Evolutionary conservation across 2,797 vertebrate genomes (phyloP).

Genomic region (Xyrichtys novacula): DNA sequence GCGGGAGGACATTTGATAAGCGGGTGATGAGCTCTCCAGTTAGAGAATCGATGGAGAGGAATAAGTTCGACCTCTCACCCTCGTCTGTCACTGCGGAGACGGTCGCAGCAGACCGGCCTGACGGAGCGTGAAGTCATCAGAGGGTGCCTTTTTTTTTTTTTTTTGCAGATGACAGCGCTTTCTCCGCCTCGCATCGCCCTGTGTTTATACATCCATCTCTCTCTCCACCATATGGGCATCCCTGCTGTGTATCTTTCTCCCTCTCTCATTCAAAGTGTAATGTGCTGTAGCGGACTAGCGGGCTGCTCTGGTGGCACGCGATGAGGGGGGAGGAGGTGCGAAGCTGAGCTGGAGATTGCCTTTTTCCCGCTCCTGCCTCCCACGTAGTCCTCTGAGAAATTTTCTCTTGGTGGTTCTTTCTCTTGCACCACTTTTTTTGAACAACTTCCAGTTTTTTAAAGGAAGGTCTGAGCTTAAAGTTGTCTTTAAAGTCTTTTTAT

Average conservation of each 20-base stretch:
- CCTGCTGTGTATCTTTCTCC: background rate
- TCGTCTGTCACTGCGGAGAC: background rate
- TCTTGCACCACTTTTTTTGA: too few species aligned
- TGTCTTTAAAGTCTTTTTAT: background rate
- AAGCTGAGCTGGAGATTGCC: background rate
- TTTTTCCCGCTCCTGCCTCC: background rate
- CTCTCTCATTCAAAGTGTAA: slow-evolving; percentile 21
- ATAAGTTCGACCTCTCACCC: slow-evolving; percentile 53
- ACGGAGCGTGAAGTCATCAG: slow-evolving; percentile 27
- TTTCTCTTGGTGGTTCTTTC: background rate
- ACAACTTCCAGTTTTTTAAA: background rate
- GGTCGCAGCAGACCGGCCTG: background rate
- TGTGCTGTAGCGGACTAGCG: slow-evolving; percentile 15
- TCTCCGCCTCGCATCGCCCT: background rate
- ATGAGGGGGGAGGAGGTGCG: slow-evolving; percentile 18
- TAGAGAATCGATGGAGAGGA: slow-evolving; percentile 44
- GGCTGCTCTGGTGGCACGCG: slow-evolving; percentile 19
- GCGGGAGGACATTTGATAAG: background rate
- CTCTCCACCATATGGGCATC: slow-evolving; percentile 9
- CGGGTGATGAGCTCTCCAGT: slow-evolving; percentile 33
- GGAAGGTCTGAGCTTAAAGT: too few species aligned
- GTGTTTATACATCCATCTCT: slow-evolving; percentile 4
- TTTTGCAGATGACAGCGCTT: slow-evolving; percentile 23
- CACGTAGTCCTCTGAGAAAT: background rate
- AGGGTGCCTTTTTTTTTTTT: slow-evolving; percentile 2